These are phyloP conservation scores for Drosophila suzukii DNA, from an alignment of 1,140 invertebrate genomes.

Conservation along the genomic window DNA sequence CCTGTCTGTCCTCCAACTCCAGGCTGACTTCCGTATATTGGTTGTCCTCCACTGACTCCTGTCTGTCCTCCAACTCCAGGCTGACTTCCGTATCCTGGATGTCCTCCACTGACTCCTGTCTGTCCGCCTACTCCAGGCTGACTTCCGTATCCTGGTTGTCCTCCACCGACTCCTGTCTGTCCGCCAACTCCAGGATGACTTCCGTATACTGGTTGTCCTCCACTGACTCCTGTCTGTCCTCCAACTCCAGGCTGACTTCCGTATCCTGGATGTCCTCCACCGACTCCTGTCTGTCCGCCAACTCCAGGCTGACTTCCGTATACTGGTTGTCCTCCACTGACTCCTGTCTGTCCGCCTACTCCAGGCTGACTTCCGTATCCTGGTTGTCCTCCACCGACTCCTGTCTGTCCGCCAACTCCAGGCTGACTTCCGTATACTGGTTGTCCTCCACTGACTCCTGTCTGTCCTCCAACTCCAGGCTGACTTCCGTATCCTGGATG, in stretches of 20 bases:
- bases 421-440: constrained; percentile 10
- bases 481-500: background rate
- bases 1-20: constrained; percentile 5
- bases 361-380: constrained; percentile 14
- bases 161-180: background rate
- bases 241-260: constrained; percentile 6
- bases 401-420: constrained; percentile 14
- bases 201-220: constrained; percentile 7
- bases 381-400: background rate
- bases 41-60: constrained; percentile 5
- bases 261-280: constrained; percentile 6
- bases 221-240: background rate
- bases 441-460: background rate
- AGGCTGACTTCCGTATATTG: constrained; percentile 8
- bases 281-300: constrained; percentile 11
- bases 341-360: constrained; percentile 6
- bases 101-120: background rate
- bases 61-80: constrained; percentile 3
- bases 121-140: constrained; percentile 24
- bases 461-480: background rate
- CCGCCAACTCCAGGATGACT: constrained; percentile 7
- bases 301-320: background rate
- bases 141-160: constrained; percentile 8
- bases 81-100: background rate
- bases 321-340: constrained; percentile 10